Evolutionary conservation across 2,113 vertebrate species (phyloP), one percentile per base, ranked within the genome.

Genomic region (Oncorhynchus clarkii): DNA sequence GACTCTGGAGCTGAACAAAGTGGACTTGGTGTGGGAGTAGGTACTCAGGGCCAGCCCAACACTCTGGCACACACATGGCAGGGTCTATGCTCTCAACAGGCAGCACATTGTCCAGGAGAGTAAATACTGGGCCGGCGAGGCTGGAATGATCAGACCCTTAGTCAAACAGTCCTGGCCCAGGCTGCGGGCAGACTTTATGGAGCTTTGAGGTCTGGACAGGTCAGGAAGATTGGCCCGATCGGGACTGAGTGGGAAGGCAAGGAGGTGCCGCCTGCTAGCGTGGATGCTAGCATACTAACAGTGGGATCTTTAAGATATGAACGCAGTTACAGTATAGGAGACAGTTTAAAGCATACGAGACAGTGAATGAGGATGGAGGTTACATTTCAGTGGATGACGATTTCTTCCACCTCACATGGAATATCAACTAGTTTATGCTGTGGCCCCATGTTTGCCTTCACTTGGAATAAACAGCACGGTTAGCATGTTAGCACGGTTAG

Each of bases 21-120:
- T 22, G 6, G 22, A 27, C 4, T 31, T 67, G 65, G 65, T 67
- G 65, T 29, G 29, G 26, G 29, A 67, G 26, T 29, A 67, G 65
- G 65, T 67, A 29, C 24, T 29, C 26, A 8, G 29, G 16, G 65
- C 65, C 65, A 24, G 14, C 29, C 5, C 31, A 34, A 27, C 24
- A 11, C 14, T 27, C 65, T 67, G n/a, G 26, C 70, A 29, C 24
- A 60, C 67, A 5, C 62, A 57, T 73, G 39, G 73, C 60, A 74
- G 45, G 70, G 78, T 54, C 29, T 77, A 79, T 31, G 34, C 64
- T 68, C 80, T 54, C 68, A 87, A 89, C 87, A 91, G 78, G 76
- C 45, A 76, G 60, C 62, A 62, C 3, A 1, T 85, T 90, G 80
- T 89, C 86, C 60, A 77, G 71, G 20, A 78, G 49, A 0, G 5